phyloP scores from a whole-genome alignment of 2,888 invertebrate species.

The Lydus trimaculatus region DNA sequence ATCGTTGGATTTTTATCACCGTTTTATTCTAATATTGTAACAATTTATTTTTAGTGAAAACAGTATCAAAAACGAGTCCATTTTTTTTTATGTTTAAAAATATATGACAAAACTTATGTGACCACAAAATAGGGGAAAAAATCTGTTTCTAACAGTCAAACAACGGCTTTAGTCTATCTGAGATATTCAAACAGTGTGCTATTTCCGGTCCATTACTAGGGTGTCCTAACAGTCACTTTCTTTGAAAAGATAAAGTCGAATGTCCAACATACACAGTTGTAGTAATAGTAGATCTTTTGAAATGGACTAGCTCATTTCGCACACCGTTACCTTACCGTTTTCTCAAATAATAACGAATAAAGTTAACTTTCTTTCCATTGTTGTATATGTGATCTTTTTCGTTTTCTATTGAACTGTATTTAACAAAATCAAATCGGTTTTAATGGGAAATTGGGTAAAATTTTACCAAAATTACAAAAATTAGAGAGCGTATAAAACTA shows the following conservation, averaged over 20 bases:
- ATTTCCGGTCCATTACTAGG: constrained; percentile 50
- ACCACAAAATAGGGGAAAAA: constrained; percentile 1
- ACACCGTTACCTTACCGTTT: constrained; percentile 43
- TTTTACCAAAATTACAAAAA: not conserved
- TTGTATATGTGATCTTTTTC: not conserved
- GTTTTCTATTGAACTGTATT: not conserved
- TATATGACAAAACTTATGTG: not conserved
- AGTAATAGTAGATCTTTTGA: constrained; percentile 28
- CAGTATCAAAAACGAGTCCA: not conserved
- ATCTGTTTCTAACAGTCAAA: constrained; percentile 12
- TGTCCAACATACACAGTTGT: constrained; percentile 32
- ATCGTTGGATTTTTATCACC: constrained; percentile 15
- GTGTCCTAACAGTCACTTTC: constrained; percentile 43
- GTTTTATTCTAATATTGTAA: not conserved
- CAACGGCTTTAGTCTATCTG: not conserved
- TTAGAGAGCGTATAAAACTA: constrained; percentile 4
- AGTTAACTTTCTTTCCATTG: constrained; percentile 27
- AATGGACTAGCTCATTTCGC: constrained; percentile 48
- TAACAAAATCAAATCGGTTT: not conserved
- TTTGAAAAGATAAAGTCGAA: constrained; percentile 47
- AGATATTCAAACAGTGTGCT: constrained; percentile 43
- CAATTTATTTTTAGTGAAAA: not conserved
- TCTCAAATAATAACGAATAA: constrained; percentile 10
- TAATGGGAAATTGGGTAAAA: not conserved
- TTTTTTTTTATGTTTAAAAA: not conserved